These are phyloP conservation scores for Oreochromis spilurus DNA, from an alignment of 2,113 vertebrate species.

Conservation along the genomic window DNA sequence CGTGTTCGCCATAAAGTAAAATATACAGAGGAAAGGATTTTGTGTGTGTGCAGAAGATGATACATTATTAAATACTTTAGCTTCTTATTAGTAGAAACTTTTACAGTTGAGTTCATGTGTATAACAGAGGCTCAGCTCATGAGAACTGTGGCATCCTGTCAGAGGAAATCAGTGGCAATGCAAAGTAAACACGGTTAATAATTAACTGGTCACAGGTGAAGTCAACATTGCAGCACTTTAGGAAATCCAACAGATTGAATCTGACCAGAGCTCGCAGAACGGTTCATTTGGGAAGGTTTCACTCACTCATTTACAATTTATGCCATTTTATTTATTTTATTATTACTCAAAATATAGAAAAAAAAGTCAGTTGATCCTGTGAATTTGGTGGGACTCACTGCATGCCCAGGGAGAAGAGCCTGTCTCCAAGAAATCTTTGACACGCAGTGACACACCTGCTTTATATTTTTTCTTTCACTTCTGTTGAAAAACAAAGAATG, in stretches of 20 bases:
- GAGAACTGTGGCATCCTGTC: neutral
- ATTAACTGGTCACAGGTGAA: constrained; percentile 32
- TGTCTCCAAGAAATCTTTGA: neutral
- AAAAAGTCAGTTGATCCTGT: neutral
- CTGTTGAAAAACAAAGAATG: neutral
- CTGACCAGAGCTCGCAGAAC: neutral
- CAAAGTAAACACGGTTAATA: constrained; percentile 8
- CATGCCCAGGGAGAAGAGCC: neutral
- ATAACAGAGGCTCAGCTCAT: neutral
- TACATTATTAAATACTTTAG: neutral
- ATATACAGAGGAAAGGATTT: neutral
- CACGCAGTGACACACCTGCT: neutral
- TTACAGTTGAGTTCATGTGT: neutral
- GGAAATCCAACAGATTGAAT: neutral
- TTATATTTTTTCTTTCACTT: neutral
- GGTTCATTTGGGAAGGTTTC: neutral
- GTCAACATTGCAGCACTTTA: neutral
- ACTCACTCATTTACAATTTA: neutral
- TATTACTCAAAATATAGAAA: neutral
- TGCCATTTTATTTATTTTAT: neutral
- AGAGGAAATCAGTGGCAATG: neutral
- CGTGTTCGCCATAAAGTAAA: constrained; percentile 18
- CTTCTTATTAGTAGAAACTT: neutral
- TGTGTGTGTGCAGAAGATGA: neutral
- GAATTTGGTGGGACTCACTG: neutral